phyloP scores from a whole-genome alignment of 2,888 invertebrate species.

The Morpho helenor region DNA sequence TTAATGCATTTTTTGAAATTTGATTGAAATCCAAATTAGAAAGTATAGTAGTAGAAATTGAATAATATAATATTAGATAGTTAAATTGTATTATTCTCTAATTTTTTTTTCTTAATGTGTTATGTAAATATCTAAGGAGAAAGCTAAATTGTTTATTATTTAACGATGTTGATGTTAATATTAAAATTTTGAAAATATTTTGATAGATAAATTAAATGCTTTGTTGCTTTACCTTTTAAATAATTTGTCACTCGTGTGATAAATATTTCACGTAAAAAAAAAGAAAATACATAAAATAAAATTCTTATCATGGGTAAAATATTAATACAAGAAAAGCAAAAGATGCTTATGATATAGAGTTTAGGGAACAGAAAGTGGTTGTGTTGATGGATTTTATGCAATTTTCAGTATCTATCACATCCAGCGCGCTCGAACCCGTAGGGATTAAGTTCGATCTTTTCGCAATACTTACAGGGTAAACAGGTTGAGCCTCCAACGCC shows the following conservation, averaged over 20 bases:
- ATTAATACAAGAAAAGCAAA: slow-evolving; percentile 29
- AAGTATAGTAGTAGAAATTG: no score
- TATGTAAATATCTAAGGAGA: no score
- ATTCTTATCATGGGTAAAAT: slow-evolving; percentile 34
- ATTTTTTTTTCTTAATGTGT: no score
- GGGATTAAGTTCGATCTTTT: slow-evolving; percentile 77
- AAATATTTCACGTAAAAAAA: not conserved
- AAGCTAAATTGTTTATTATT: no score
- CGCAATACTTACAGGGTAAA: slow-evolving; percentile 72
- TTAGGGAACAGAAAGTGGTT: slow-evolving; percentile 53
- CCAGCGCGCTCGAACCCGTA: slow-evolving; percentile 61
- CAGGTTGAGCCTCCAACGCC: slow-evolving; percentile 51
- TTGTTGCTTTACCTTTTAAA: not conserved
- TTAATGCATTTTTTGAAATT: no score
- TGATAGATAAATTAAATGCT: no score
- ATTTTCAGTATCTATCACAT: slow-evolving; percentile 78
- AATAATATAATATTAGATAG: no score
- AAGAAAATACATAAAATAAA: not conserved
- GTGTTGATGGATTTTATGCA: slow-evolving; percentile 78
- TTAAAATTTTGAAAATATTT: no score
- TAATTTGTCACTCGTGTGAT: not conserved
- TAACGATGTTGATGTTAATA: no score
- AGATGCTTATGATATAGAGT: slow-evolving; percentile 27
- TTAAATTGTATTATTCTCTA: no score
- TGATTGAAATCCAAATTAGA: no score